Base-by-base conservation (phyloP, 35 echinoderm and acorn worm genomes). In the Stichopus chloronotus region DNA sequence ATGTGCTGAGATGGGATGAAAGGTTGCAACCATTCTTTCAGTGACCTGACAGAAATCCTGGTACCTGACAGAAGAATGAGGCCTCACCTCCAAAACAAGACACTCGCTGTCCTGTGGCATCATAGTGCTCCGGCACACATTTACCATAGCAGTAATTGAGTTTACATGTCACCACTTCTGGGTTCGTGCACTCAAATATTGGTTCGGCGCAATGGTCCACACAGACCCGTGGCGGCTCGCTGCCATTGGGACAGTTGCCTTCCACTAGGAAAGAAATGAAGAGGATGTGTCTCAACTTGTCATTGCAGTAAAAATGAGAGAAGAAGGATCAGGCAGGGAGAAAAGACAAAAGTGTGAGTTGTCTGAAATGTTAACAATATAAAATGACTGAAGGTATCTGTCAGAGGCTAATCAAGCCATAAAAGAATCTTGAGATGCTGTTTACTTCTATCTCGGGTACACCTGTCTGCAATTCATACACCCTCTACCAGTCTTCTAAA, bases 21-120 rank as follows among this genome's bases (percentile, higher is more conserved):
- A 43, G 30, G 30, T 43, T 43, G 30, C 30, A 43, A 43, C 30
- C 30, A 3, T 3, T 43, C 30, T 43, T 43, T 43, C 30, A 3
- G 30, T 43, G 30, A 43, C 30, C 30, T 1, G 30, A 43, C 30
- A 43, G 30, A 43, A 43, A 43, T 43, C 30, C 30, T 43, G 30
- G 30, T 43, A 43, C 30, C 30, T 3, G 30, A 43, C 30, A 43
- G 30, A 43, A 43, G 30, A 43, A 43, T 43, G 30, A 43, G 30
- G 80, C 19, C 82, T 85, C 58, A 85, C 82, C 82, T 84, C 82
- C 82, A n/a, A 59, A 85, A 21, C 82, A 85, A 0, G 82, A 85
- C 17, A 85, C 82, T 58, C 8, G 57, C 9, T 85, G 55, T 5
- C 17, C 82, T 3, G 17, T 58, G 22, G 55, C 82, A 59, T 85